Evolutionary conservation across 2,888 invertebrate species (phyloP).

Genomic region (Macrosoma leucophasiata): DNA sequence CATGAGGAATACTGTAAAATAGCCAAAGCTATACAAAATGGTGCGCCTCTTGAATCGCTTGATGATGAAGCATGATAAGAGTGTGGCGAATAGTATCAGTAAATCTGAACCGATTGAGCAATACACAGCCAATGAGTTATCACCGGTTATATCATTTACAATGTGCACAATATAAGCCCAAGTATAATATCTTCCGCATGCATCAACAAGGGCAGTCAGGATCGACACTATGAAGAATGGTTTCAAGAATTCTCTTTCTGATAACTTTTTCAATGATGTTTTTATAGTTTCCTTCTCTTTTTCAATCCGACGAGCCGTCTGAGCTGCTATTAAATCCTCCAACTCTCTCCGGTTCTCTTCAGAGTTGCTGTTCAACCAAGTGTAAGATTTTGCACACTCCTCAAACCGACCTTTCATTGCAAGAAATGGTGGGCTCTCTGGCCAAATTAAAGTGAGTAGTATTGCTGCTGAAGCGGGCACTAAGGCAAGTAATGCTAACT

Average conservation of each 20-base stretch:
- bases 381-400: slow-evolving; percentile 34
- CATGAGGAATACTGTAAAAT: slow-evolving; percentile 29
- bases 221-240: slow-evolving; percentile 30
- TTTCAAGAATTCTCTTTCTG: slow-evolving; percentile 33
- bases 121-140: slow-evolving; percentile 32
- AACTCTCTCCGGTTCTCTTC: slow-evolving; percentile 31
- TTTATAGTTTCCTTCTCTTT: slow-evolving; percentile 14
- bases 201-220: slow-evolving; percentile 32
- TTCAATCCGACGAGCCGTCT: slow-evolving; percentile 19
- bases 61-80: slow-evolving; percentile 31
- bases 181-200: slow-evolving; percentile 37
- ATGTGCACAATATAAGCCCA: slow-evolving; percentile 36
- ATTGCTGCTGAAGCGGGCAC: slow-evolving; percentile 19
- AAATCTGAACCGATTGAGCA: slow-evolving; percentile 35
- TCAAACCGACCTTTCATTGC: slow-evolving; percentile 36
- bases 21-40: slow-evolving; percentile 32
- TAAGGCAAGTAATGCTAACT: slow-evolving; percentile 30
- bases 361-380: slow-evolving; percentile 34
- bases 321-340: slow-evolving; percentile 26
- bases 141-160: slow-evolving; percentile 30
- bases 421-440: slow-evolving; percentile 39
- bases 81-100: slow-evolving; percentile 29
- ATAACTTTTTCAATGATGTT: slow-evolving; percentile 18
- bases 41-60: slow-evolving; percentile 32
- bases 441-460: slow-evolving; percentile 34